Conservation (phyloP, 2,797 vertebrate species). For the Mycteria americana region DNA sequence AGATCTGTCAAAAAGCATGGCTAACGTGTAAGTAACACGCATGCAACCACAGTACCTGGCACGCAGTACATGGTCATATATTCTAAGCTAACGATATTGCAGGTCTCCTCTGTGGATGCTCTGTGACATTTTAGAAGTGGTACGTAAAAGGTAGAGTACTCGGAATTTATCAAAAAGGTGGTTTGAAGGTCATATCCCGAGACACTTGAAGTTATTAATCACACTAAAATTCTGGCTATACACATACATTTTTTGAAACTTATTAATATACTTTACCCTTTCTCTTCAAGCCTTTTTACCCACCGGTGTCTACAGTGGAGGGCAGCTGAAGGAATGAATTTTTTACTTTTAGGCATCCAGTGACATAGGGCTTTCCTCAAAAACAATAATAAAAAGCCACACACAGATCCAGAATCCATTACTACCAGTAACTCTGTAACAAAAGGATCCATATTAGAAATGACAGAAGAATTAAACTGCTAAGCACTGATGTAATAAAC, state of each 20-base stretch:
- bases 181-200: not conserved
- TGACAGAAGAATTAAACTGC: not conserved
- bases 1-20: not conserved
- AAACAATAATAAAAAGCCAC: not conserved
- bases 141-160: not conserved
- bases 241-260: not conserved
- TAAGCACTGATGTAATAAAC: not conserved
- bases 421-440: not conserved
- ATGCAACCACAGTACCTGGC: not conserved
- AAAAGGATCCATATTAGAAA: not conserved
- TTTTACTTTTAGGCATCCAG: not conserved
- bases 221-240: not conserved
- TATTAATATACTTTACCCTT: not conserved
- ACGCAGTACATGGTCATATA: not conserved
- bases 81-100: not conserved
- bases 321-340: not conserved
- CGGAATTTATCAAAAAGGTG: not conserved
- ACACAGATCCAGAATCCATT: not conserved
- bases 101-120: not conserved
- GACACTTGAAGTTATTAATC: not conserved
- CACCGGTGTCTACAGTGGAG: not conserved
- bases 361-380: not conserved
- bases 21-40: not conserved
- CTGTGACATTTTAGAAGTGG: not conserved
- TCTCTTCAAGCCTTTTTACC: not conserved